These are phyloP conservation scores for Macrosteles quadrilineatus DNA, from an alignment of 1,140 invertebrate species.

Conservation along the genomic window DNA sequence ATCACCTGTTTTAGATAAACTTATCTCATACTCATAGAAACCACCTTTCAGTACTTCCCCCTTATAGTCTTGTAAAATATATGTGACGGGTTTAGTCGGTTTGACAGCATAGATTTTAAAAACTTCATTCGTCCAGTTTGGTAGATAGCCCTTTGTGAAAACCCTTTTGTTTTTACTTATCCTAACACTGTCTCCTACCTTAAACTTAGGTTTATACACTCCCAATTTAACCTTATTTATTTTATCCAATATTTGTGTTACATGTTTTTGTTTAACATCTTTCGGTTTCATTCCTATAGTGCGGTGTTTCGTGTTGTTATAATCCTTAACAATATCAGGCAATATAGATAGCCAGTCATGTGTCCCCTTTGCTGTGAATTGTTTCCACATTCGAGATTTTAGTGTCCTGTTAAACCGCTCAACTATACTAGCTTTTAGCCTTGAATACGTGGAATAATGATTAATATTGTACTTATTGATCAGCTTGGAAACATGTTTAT, in stretches of 20 bases:
- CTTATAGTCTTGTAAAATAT: neutral
- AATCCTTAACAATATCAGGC: conserved; percentile 45
- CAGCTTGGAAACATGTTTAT: conserved; percentile 41
- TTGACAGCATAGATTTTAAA: conserved; percentile 39
- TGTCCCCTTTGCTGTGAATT: conserved; percentile 46
- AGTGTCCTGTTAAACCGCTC: conserved; percentile 51
- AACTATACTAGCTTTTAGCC: conserved; percentile 49
- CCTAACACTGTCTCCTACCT: conserved; percentile 44
- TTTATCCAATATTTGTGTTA: neutral
- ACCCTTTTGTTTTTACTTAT: conserved; percentile 42
- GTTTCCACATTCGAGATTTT: conserved; percentile 47
- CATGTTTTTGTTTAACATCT: neutral
- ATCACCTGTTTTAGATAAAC: neutral
- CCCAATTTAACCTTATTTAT: too few relatives aligned
- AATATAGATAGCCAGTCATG: conserved; percentile 33
- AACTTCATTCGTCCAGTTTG: conserved; percentile 45
- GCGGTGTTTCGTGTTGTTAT: conserved; percentile 45
- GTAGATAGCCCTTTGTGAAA: conserved; percentile 44
- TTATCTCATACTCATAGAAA: neutral
- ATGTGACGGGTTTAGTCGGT: conserved; percentile 26
- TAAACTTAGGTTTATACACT: conserved; percentile 44
- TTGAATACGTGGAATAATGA: conserved; percentile 47
- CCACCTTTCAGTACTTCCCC: neutral
- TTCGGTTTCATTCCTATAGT: conserved; percentile 17
- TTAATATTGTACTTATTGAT: conserved; percentile 46